phyloP scores from a whole-genome alignment of 2,113 vertebrate species.

The Phrynocephalus versicolor region DNA sequence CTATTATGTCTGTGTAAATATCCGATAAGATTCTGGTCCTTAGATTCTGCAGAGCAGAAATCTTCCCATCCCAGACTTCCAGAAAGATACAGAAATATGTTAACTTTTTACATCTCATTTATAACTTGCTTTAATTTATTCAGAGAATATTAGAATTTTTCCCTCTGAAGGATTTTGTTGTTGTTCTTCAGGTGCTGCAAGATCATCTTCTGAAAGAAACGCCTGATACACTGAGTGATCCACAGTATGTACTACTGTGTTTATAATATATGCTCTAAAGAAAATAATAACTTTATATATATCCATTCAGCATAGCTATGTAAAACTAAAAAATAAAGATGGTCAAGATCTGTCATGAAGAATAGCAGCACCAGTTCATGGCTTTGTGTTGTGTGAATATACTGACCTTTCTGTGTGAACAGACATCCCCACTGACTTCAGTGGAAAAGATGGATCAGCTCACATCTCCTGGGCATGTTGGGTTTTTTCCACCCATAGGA shows the following conservation, averaged over 20 bases:
- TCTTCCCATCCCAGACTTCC: background rate
- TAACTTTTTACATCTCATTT: too few relatives aligned
- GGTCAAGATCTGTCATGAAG: background rate
- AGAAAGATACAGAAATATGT: too few relatives aligned
- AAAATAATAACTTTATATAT: too few relatives aligned
- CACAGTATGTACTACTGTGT: constrained; percentile 80
- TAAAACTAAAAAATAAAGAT: background rate
- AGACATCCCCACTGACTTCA: background rate
- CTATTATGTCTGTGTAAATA: too few relatives aligned
- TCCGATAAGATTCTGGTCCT: too few relatives aligned
- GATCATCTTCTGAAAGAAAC: constrained; percentile 95
- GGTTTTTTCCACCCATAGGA: background rate
- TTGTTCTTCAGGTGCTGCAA: constrained; percentile 82
- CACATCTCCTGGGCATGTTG: background rate
- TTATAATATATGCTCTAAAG: background rate
- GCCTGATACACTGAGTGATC: constrained; percentile 90
- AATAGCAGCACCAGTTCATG: background rate
- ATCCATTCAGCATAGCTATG: background rate
- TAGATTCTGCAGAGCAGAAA: background rate
- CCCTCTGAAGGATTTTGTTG: background rate
- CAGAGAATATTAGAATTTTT: background rate
- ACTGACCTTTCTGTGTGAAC: background rate
- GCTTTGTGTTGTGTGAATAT: background rate
- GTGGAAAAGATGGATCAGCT: background rate
- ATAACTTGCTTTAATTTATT: background rate